phyloP scores from a whole-genome alignment of 2,888 invertebrate genomes.

The Harpagoxenus sublaevis region DNA sequence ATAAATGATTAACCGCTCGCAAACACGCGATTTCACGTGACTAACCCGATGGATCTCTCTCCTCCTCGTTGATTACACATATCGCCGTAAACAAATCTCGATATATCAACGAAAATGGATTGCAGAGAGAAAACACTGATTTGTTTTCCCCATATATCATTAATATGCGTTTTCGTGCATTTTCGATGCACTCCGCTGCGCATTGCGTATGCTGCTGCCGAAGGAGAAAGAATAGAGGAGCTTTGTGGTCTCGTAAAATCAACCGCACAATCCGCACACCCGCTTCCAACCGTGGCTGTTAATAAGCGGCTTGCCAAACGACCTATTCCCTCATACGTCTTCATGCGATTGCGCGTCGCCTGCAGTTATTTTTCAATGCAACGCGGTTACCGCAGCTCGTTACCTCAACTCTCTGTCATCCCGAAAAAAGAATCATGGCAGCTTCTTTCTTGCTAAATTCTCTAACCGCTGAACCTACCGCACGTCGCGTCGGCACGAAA shows the following conservation, averaged over 20 bases:
- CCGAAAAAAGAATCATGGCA: conserved; percentile 24
- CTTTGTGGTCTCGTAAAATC: conserved; percentile 82
- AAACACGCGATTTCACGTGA: conserved; percentile 50
- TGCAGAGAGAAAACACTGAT: neutral
- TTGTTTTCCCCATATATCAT: neutral
- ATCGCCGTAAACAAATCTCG: conserved; percentile 31
- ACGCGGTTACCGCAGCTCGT: conserved; percentile 71
- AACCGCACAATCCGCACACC: conserved; percentile 72
- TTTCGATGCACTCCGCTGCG: neutral
- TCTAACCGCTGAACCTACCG: conserved; percentile 32
- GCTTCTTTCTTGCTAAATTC: conserved; percentile 40
- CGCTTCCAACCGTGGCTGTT: conserved; percentile 71
- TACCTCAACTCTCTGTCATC: conserved; percentile 58
- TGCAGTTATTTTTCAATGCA: conserved; percentile 60
- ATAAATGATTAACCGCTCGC: conserved; percentile 42
- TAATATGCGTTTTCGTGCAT: neutral
- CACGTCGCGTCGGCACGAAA: conserved; percentile 5
- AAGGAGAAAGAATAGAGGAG: conserved; percentile 63
- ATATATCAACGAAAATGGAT: neutral
- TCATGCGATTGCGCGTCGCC: conserved; percentile 60
- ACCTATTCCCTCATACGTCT: conserved; percentile 70
- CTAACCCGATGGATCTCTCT: neutral
- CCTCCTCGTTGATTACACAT: neutral
- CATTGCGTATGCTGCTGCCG: neutral
- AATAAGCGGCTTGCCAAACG: conserved; percentile 70